Evolutionary conservation across 2,797 vertebrate species (phyloP).

Genomic region (Luscinia luscinia): DNA sequence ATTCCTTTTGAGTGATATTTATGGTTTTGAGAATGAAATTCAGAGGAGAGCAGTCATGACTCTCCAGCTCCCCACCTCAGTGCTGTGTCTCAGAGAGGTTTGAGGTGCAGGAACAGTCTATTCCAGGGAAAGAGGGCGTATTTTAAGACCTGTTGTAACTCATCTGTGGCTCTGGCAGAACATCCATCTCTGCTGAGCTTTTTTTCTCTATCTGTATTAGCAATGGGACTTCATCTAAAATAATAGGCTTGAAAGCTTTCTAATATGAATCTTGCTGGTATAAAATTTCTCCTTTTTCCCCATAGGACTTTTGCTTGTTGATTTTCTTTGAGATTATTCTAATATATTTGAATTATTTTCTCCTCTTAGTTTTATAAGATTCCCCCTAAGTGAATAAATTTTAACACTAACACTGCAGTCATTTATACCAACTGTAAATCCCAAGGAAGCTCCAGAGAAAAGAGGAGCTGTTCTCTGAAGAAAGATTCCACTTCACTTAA

Average conservation of each 20-base stretch:
- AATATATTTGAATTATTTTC: not conserved
- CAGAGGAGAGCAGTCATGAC: not conserved
- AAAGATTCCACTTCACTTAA: not conserved
- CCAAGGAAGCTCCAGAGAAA: not conserved
- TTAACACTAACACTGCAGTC: not conserved
- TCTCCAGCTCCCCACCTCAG: not conserved
- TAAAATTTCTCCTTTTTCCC: not conserved
- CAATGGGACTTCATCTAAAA: not conserved
- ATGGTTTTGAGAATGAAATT: not conserved
- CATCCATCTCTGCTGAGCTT: not conserved
- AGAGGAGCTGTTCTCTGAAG: not conserved
- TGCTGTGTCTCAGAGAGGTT: not conserved
- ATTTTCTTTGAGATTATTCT: constrained; percentile 6
- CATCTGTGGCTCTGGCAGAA: not conserved
- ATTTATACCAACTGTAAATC: not conserved
- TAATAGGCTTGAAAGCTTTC: not conserved
- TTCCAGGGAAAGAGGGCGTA: not conserved
- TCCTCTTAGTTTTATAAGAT: not conserved
- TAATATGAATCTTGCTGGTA: not conserved
- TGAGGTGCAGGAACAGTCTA: not conserved
- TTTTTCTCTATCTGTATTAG: not conserved
- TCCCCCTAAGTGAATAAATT: not conserved
- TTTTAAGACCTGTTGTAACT: constrained; percentile 21
- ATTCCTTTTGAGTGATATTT: not conserved
- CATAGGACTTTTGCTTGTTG: not conserved